A percentile compares a stretch with the other conserved stretches of the same genome.
These are phyloP conservation scores for Zhengitettix transpicula DNA, from an alignment of 2,888 invertebrate species.

Conservation along the genomic window DNA sequence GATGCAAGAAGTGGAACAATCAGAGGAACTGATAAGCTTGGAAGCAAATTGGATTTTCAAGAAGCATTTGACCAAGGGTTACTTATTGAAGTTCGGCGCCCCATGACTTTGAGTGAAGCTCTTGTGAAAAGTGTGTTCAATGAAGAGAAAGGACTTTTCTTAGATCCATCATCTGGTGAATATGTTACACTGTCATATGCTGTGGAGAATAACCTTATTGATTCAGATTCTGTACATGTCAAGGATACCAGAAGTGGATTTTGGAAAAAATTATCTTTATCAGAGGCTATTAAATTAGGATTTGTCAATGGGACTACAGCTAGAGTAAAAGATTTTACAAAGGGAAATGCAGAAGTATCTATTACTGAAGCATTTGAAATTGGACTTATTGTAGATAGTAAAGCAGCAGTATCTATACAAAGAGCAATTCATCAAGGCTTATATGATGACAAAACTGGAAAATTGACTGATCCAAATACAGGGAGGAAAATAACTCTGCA, in stretches of 20 bases:
- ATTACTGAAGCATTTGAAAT: constrained; percentile 62
- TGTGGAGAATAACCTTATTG: constrained; percentile 61
- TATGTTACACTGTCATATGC: constrained; percentile 69
- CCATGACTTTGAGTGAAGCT: constrained; percentile 66
- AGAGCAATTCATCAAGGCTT: constrained; percentile 73
- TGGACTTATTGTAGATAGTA: constrained; percentile 63
- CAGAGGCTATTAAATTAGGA: constrained; percentile 58
- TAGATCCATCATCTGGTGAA: constrained; percentile 65
- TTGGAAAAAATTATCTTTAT: constrained; percentile 60
- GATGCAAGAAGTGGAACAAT: constrained; percentile 59
- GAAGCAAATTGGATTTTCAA: constrained; percentile 48
- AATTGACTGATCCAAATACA: constrained; percentile 64
- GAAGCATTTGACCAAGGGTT: constrained; percentile 75
- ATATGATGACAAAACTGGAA: constrained; percentile 64
- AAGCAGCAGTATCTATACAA: constrained; percentile 66
- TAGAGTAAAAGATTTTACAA: constrained; percentile 50
- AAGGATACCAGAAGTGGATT: constrained; percentile 59
- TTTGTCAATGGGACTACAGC: constrained; percentile 43
- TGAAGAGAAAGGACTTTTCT: constrained; percentile 59
- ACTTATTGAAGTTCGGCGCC: constrained; percentile 63
- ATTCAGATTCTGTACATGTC: constrained; percentile 67
- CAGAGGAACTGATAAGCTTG: constrained; percentile 38
- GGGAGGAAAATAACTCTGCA: constrained; percentile 65
- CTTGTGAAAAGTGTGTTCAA: constrained; percentile 66
- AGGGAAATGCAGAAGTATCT: constrained; percentile 44